Base-by-base conservation (phyloP, 2,113 vertebrate species). In the Ophthalmolycus amberensis region DNA sequence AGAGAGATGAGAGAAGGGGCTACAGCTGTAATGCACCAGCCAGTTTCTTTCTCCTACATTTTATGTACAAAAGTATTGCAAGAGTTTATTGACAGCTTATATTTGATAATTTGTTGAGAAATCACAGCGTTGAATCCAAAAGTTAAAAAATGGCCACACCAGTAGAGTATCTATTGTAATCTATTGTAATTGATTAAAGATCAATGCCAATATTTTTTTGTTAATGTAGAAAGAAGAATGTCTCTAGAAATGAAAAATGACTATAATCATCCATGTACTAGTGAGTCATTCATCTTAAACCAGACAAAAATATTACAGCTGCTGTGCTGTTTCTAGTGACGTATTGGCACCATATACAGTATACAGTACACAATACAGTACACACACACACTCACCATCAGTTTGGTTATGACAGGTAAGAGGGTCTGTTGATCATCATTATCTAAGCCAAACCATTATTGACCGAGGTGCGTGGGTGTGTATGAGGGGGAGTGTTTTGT, bases 391-490 rank as follows among this genome's bases (percentile, higher is more conserved):
- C 42, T 67, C 44, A 68, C 48, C 66, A 68, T 34, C 16, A 22
- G 16, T 20, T 15, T 14, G 22, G 22, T 27, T 38, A 18, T 5
- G 25, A 3, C 40, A 46, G 3, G 20, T 63, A 18, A 46, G 54
- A 60, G 9, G 12, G 9, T 2, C 20, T 46, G 34, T 70, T 25
- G 8, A 27, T 75, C 50, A 38, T 25, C 42, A 48, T 75, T 18
- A 64, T 37, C 8, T 9, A n/a, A 11, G 48, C 9, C 32, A 12
- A 2, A 9, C 72, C 42, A 38, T 25, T 27, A 40, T 27, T 64
- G 12, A 64, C 14, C 18, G 2, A 34, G 40, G 60, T 80, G 77
- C 40, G 68, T 79, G 66, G 73, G 69, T 82, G 72, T 64, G 34
- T 56, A 40, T 34, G 64, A 38, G 64, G 22, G 25, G 25, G 29